Evolutionary conservation across 2,113 vertebrate species (phyloP), one percentile per base, ranked within the genome.

Genomic region (Cinclus cinclus): DNA sequence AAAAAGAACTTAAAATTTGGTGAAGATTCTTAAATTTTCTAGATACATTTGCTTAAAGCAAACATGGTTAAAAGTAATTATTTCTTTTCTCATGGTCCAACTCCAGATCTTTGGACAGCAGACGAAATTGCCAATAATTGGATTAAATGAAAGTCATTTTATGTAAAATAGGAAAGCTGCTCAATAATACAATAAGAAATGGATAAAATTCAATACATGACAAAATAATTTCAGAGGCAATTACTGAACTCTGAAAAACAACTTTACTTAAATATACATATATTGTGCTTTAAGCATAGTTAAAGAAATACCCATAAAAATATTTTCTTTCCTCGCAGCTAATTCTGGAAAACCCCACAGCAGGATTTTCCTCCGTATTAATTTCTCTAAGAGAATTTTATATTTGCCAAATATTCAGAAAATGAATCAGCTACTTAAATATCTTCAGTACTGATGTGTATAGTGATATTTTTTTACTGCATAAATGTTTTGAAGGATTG

Each of bases 101-200:
- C 84, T 89, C 20, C 50, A 74, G 23, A 30, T n/a, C 53, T 70
- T 94, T 70, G 70, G 42, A 44, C 35, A 89, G 35, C 53, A 67
- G 35, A 80, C 89, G 37, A 92, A 70, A 83, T 85, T 85, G 55
- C 8, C 47, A 79, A 37, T 94, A 80, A 93, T 21, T 87, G 19
- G 13, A 80, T 96, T 89, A 94, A 83, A 64, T 83, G 16, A 49
- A 86, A 91, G 58, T 83, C 19, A 65, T 94, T 89, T 67, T 64
- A 93, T 44, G 6, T 50, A 78, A 93, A 94, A 76, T 52, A 92
- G 13, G 59, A 79, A 86, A 73, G 7, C 15, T 92, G 20, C 15
- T 92, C 42, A 23, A 35, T 91, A 94, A 89, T 63, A 31, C 3
- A 87, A 77, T 93, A 89, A 90, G 13, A 92, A 82, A 82, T 22